phyloP scores from a whole-genome alignment of 2,888 invertebrate genomes.

The Yponomeuta cagnagella region DNA sequence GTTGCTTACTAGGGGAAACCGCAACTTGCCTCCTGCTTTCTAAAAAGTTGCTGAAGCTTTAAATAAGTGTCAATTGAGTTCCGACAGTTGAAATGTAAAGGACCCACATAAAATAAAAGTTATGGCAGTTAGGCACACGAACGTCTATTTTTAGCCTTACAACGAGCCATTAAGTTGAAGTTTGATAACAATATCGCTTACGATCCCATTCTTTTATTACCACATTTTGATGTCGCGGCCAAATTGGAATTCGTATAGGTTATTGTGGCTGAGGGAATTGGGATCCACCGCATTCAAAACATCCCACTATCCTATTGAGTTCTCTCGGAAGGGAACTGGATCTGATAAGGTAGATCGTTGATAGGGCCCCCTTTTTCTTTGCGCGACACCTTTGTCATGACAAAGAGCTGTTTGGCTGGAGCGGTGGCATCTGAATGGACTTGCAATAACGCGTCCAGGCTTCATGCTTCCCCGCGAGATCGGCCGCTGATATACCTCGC shows the following conservation, averaged over 20 bases:
- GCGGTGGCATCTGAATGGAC: constrained; percentile 73
- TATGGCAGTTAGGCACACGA: constrained; percentile 32
- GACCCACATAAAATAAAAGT: constrained; percentile 25
- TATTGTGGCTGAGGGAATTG: constrained; percentile 69
- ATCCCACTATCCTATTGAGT: constrained; percentile 69
- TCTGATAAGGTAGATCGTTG: constrained; percentile 73
- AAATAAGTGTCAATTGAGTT: not conserved
- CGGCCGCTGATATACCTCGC: constrained; percentile 68
- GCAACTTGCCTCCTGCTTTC: not conserved
- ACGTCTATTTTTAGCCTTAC: constrained; percentile 28
- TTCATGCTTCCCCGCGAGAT: constrained; percentile 68
- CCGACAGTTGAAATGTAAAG: constrained; percentile 8
- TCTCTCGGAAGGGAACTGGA: constrained; percentile 72
- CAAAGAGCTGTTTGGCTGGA: constrained; percentile 72
- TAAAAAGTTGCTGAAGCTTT: constrained; percentile 16
- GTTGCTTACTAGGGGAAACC: not conserved
- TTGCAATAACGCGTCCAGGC: constrained; percentile 71
- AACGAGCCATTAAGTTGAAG: constrained; percentile 41
- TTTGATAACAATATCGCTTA: constrained; percentile 36
- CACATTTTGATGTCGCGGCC: constrained; percentile 46
- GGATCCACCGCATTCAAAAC: constrained; percentile 68
- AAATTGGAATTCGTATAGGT: constrained; percentile 62
- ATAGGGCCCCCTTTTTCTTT: constrained; percentile 73
- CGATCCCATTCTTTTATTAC: constrained; percentile 15
- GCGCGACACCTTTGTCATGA: constrained; percentile 74